A percentile compares a stretch with the other conserved stretches of the same genome.
Conservation (phyloP, 2,113 vertebrate genomes). For the Periophthalmodon schlosseri region DNA sequence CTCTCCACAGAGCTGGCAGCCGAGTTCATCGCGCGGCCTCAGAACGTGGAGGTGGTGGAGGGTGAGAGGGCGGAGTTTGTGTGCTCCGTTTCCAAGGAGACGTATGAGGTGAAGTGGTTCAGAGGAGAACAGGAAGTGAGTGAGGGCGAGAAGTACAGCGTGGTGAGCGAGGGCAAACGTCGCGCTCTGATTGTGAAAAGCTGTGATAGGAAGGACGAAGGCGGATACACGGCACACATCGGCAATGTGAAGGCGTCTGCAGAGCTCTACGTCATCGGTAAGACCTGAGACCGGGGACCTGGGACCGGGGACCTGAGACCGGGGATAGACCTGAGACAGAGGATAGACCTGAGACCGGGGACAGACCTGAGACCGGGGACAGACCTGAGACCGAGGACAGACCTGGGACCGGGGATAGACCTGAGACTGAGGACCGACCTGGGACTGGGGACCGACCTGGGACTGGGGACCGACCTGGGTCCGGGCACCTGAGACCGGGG, state of each 20-base stretch:
- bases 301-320: no score
- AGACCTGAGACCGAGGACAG: neutral
- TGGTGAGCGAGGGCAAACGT: constrained; percentile 92
- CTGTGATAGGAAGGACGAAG: constrained; percentile 85
- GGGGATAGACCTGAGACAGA: neutral
- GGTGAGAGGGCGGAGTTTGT: constrained; percentile 93
- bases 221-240: constrained; percentile 84
- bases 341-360: neutral
- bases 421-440: neutral
- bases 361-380: no score
- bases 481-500: no score
- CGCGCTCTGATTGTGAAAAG: constrained; percentile 86
- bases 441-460: no score
- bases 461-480: no score
- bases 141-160: constrained; percentile 85
- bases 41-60: constrained; percentile 93
- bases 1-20: constrained; percentile 87
- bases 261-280: constrained; percentile 88
- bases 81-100: constrained; percentile 94
- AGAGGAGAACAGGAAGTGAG: constrained; percentile 81
- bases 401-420: neutral
- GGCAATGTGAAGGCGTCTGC: constrained; percentile 87
- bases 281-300: constrained; percentile 35
- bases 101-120: constrained; percentile 89
- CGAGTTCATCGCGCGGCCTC: constrained; percentile 93